Evolutionary conservation across 2,797 vertebrate species (phyloP), one percentile per base, ranked within the genome.

Genomic region (Ptychadena robeensis): DNA sequence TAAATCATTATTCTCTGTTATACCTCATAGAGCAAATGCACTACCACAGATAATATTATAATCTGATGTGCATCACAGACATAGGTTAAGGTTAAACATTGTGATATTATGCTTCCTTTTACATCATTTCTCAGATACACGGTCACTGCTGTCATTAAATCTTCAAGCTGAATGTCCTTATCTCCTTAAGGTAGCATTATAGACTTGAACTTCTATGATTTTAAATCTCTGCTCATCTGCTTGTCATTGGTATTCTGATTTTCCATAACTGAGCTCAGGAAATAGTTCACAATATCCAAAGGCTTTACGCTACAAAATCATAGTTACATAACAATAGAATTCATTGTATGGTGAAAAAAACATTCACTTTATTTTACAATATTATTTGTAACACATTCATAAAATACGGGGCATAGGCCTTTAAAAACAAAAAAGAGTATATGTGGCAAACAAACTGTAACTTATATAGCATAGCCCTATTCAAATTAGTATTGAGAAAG

Each of bases 181-280:
- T 79, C 76, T 79, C 44, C 44, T 80, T 64, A 44, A 64, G 35
- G 78, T 71, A 72, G 78, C n/a, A 63, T 80, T 80, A 70, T 53
- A 67, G 61, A 48, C 74, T 77, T 77, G 74, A 77, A 77, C 63
- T 30, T 8, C 48, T 61, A 63, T 80, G 67, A 71, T 80, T 61
- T 71, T 70, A 79, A 80, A 70, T 61, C 66, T 53, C 53, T 61
- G 70, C 35, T 80, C 40, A 61, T 80, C 48, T 30, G n/a, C 53
- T 63, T 80, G 66, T 71, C 67, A 70, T 71, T 71, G 67, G 31
- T 63, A 71, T 71, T 59, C 66, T 27, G 22, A 59, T 53, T 67
- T 67, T 68, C 28, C 15, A 64, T 64, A 75, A 75, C 73, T 75
- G 10, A 2, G 38, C 63, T 78, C 30, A 9, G 7, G 35, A 34